Base-by-base conservation (phyloP, 2,113 vertebrate species). In the Pseudopipra pipra region DNA sequence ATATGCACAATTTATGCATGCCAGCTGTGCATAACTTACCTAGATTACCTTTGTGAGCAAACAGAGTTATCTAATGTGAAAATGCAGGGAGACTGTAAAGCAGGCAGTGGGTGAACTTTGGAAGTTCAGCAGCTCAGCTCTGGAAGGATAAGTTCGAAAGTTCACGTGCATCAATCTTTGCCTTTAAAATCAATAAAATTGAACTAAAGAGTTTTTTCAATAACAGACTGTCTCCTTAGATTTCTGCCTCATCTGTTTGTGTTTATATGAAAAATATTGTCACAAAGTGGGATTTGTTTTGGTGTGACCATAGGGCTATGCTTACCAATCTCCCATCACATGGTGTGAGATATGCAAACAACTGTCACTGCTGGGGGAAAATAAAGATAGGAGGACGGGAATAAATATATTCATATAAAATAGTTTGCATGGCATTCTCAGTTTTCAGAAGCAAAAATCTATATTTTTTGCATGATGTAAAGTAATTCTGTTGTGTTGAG, bases 1-100 rank as follows among this genome's bases (percentile, higher is more conserved):
- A 91, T 93, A 91, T 94, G 92, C 90, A 97, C 94, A 95, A 97
- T 98, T 98, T 96, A 98, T 98, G 95, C 96, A 73, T 95, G 95
- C 95, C 97, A 97, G 96, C 97, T 98, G 95, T 97, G 94, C 76
- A 43, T 85, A 66, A 52, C 94, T 96, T 93, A 94, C 96, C 97
- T 96, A 63, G 72, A 91, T 96, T 97, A 95, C 94, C 96, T 97
- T 93, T 91, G 89, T 95, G 90, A 95, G 79, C 89, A 97, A 90
- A 81, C 47, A 46, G 88, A 97, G 95, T 95, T 97, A 97, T 90
- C 89, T 79, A 86, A 93, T 44, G 30, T 33, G 61, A 88, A 94
- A 87, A 87, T 55, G 72, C 54, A 39, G 59, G 47, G 86, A 77
- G 80, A 67, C 78, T 86, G 65, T 74, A 41, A 46, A 92, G 81